These are phyloP conservation scores for Drosophila sechellia DNA, from an alignment of 1,140 invertebrate genomes.

Conservation along the genomic window DNA sequence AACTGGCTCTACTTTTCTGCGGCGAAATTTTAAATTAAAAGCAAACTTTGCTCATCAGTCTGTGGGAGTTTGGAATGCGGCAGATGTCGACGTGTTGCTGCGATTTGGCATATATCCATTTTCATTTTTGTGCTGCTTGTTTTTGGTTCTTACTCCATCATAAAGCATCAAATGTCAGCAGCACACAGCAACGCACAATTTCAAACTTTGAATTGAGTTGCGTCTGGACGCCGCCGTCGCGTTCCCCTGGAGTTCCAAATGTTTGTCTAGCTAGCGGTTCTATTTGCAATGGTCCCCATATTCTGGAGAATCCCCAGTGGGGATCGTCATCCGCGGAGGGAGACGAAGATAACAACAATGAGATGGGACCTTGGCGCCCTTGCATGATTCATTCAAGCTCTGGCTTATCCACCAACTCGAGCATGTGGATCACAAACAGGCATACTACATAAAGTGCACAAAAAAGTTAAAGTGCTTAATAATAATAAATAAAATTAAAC, in stretches of 20 bases:
- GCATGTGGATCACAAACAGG: background rate
- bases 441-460: background rate
- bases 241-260: constrained; percentile 9
- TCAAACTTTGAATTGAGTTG: constrained; percentile 79
- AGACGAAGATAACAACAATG: constrained; percentile 8
- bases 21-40: constrained; percentile 63
- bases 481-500: too few species aligned
- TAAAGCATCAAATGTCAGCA: constrained; percentile 65
- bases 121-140: constrained; percentile 17
- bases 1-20: constrained; percentile 7
- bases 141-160: constrained; percentile 68
- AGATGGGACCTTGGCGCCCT: constrained; percentile 15
- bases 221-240: constrained; percentile 35
- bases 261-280: constrained; percentile 33
- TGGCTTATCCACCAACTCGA: background rate
- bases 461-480: background rate
- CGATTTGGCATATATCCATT: constrained; percentile 49
- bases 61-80: constrained; percentile 3
- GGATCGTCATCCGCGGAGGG: constrained; percentile 11
- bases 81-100: constrained; percentile 36
- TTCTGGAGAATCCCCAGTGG: background rate
- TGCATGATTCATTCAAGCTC: constrained; percentile 35
- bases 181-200: constrained; percentile 65
- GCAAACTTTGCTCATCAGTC: constrained; percentile 69
- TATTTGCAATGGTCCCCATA: constrained; percentile 24